Percentiles rank a stretch among this genome's conserved stretches.
phyloP scores from a whole-genome alignment of 2,797 vertebrate species.

The Peromyscus attwateri region DNA sequence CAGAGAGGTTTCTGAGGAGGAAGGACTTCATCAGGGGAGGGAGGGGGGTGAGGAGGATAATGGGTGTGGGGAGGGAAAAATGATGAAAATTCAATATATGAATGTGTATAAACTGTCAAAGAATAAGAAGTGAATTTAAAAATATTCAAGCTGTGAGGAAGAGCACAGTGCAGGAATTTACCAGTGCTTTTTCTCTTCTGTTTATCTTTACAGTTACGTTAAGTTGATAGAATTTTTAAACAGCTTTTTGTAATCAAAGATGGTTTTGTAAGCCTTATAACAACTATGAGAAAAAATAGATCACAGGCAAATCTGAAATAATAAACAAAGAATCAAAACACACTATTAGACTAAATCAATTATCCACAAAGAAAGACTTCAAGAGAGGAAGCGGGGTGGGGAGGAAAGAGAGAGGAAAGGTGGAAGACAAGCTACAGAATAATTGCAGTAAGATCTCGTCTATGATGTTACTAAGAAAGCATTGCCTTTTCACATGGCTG shows the following conservation, averaged over 20 bases:
- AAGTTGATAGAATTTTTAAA: not conserved
- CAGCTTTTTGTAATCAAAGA: not conserved
- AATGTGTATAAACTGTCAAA: not conserved
- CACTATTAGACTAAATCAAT: not conserved
- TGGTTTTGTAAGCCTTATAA: not conserved
- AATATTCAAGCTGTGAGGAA: not conserved
- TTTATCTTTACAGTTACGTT: not conserved
- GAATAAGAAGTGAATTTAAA: not conserved
- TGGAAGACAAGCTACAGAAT: not conserved
- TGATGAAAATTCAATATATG: not conserved
- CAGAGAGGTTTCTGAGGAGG: not conserved
- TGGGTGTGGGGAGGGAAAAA: not conserved
- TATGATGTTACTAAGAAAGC: not conserved
- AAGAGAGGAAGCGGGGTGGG: no score
- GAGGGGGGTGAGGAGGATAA: rapidly evolving
- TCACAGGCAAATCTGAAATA: not conserved
- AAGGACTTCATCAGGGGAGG: not conserved
- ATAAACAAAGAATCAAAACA: not conserved
- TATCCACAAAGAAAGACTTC: not conserved
- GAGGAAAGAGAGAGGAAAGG: not conserved
- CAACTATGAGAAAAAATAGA: not conserved
- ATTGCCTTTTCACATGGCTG: not conserved
- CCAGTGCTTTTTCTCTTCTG: not conserved
- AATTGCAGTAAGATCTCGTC: not conserved
- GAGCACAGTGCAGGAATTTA: not conserved